Conservation (phyloP, 2,888 invertebrate species). For the Mechanitis mazaeus region DNA sequence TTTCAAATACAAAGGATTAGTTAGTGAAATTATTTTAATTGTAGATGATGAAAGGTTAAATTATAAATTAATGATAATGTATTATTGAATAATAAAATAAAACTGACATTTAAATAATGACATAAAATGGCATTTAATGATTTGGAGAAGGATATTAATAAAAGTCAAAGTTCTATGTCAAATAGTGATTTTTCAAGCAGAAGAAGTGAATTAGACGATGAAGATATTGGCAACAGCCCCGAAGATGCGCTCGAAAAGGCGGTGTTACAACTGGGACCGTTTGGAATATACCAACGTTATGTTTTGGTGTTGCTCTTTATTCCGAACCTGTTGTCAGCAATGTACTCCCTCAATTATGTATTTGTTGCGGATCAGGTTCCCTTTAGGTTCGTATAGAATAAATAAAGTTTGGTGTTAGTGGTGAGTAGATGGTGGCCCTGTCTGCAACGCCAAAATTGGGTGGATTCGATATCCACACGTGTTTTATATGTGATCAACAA, state of each 20-base stretch:
- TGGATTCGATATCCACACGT: no score
- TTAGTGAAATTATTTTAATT: not conserved
- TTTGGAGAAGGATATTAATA: not conserved
- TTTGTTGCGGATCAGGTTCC: conserved; percentile 75
- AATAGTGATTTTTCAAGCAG: not conserved
- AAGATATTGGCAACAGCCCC: conserved; percentile 12
- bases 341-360: conserved; percentile 74
- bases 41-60: not conserved
- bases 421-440: no score
- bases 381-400: conserved; percentile 63
- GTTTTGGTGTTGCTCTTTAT: conserved; percentile 55
- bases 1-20: not conserved
- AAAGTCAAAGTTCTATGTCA: not conserved
- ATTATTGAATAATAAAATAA: not conserved
- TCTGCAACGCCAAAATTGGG: no score
- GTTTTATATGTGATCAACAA: no score
- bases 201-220: conserved; percentile 7
- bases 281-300: conserved; percentile 63
- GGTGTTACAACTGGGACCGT: conserved; percentile 58
- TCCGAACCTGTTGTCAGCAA: conserved; percentile 71
- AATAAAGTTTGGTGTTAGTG: not conserved
- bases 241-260: conserved; percentile 51
- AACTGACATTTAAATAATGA: not conserved
- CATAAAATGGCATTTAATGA: not conserved
- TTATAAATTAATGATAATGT: not conserved